phyloP scores from a whole-genome alignment of 2,113 vertebrate genomes.

The Vombatus ursinus region DNA sequence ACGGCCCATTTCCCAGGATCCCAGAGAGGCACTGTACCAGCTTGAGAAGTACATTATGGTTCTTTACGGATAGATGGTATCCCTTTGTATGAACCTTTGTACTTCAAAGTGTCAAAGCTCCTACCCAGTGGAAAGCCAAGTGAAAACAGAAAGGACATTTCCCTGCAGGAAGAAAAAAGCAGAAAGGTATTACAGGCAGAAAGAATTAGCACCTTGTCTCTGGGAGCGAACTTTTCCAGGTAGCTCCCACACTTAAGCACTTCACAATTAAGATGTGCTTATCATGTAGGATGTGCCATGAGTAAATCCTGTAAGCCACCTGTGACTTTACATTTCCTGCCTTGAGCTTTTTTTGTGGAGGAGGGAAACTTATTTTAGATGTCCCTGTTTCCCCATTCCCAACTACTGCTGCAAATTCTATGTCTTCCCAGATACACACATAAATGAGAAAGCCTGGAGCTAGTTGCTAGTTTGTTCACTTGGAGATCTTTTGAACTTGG shows the following conservation, averaged over 20 bases:
- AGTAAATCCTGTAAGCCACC: not conserved
- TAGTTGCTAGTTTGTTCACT: not conserved
- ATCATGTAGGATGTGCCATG: not conserved
- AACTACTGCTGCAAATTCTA: not conserved
- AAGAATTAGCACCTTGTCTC: not conserved
- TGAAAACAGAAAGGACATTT: not conserved
- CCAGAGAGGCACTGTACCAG: not conserved
- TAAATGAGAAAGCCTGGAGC: not conserved
- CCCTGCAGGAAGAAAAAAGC: not conserved
- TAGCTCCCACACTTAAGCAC: rapidly evolving
- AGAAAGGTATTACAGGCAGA: not conserved
- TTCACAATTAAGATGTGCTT: not conserved
- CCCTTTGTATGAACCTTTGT: not conserved
- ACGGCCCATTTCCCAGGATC: not conserved
- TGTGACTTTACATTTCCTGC: not conserved
- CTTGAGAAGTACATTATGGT: not conserved
- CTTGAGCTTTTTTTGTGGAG: not conserved
- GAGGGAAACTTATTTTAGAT: not conserved
- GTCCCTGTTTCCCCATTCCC: not conserved
- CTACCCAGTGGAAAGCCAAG: not conserved
- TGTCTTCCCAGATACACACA: not conserved
- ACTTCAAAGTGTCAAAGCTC: slow-evolving; percentile 32
- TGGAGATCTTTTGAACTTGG: not conserved
- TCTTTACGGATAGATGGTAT: slow-evolving; percentile 2
- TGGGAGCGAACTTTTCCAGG: not conserved